Base-by-base conservation (phyloP, 2,797 vertebrate species). In the Vultur gryphus region DNA sequence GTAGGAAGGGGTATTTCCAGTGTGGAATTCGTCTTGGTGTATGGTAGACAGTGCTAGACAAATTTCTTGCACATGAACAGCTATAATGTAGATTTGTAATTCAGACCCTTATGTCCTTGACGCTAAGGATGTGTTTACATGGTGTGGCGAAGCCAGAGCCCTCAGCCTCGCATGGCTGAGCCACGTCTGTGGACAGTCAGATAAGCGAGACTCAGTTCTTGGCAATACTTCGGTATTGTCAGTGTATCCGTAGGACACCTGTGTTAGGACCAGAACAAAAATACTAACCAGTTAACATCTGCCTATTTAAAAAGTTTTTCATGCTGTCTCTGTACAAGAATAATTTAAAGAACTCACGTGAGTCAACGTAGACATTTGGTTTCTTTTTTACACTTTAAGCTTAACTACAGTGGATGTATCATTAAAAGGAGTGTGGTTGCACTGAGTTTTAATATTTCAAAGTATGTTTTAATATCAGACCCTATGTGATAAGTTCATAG, bases 21-120 rank as follows among this genome's bases (percentile, higher is more conserved):
- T 1, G 28, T 16, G 35, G 43, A 66, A 54, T 67, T 54, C 0
- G 1, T 9, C 39, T 62, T 37, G 31, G 29, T 41, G 35, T 20
- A 7, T 0, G 15, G 37, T 13, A 28, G 43, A 11, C 29, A 44
- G 39, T 2, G 3, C 73, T 43, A 84, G 23, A 41, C 41, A 75
- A 41, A 64, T 28, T 70, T 44, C 44, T 80, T 2, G 0, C 33
- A 35, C 0, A 1, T 33, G 19, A 58, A 26, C 20, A 61, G 23
- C 46, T 52, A 6, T 15, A 31, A 41, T 1, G 13, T 12, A 31
- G 16, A 13, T 87, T 43, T 65, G 46, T 35, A 14, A 48, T 29
- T 69, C 51, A 39, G 69, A 39, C 9, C 23, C 49, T 59, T 16
- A 33, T 11, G 58, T 66, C 13, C 61, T 52, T 1, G 12, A 64